Percentiles rank a stretch among this genome's conserved stretches.
phyloP scores from a whole-genome alignment of 1,140 invertebrate genomes.

The Maniola jurtina region DNA sequence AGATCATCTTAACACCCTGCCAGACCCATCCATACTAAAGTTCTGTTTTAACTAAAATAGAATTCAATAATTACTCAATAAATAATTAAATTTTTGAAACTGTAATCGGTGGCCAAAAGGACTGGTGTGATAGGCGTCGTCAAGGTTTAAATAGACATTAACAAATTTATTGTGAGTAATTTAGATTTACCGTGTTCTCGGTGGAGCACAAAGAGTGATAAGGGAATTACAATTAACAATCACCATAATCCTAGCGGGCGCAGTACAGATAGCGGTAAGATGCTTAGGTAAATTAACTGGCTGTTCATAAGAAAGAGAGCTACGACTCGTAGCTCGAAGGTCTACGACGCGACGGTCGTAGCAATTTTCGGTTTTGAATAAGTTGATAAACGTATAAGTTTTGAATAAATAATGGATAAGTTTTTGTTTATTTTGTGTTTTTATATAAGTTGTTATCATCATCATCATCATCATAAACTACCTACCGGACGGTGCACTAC shows the following conservation, averaged over 20 bases:
- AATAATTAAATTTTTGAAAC: too few species aligned
- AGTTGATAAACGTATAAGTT: not conserved
- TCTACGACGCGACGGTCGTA: slow-evolving; percentile 34
- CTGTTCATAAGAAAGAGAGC: slow-evolving; percentile 41
- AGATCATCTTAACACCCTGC: too few species aligned
- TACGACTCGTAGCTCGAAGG: slow-evolving; percentile 48
- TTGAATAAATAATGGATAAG: too few species aligned
- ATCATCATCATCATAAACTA: too few species aligned
- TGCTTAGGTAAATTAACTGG: slow-evolving; percentile 73
- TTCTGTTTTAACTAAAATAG: too few species aligned
- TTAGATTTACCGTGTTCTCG: slow-evolving; percentile 32
- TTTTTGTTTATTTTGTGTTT: too few species aligned
- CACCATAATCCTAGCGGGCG: slow-evolving; percentile 71
- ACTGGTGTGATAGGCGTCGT: too few species aligned
- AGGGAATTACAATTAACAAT: slow-evolving; percentile 69
- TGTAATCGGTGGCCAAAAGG: too few species aligned
- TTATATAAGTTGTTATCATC: too few species aligned
- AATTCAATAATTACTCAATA: too few species aligned
- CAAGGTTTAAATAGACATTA: not conserved
- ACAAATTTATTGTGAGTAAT: slow-evolving; percentile 22
- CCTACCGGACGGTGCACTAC: too few species aligned
- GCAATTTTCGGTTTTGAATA: slow-evolving; percentile 1
- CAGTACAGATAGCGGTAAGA: slow-evolving; percentile 71
- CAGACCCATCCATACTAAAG: too few species aligned
- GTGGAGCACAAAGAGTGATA: slow-evolving; percentile 63